These are phyloP conservation scores for Drosophila pachea DNA, from an alignment of 1,140 invertebrate species.

Conservation along the genomic window DNA sequence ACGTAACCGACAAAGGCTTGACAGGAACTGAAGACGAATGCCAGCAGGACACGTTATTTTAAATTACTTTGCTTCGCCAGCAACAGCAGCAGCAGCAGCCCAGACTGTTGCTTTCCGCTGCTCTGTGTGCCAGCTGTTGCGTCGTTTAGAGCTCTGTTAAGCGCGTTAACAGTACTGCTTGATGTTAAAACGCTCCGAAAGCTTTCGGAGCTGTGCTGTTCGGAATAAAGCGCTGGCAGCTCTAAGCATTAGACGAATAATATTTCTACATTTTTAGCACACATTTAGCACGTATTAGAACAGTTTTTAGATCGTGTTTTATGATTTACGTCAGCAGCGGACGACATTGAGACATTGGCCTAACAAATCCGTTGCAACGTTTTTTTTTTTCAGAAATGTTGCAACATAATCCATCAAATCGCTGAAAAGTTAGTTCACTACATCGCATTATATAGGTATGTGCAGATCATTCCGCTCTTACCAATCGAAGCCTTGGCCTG, in stretches of 20 bases:
- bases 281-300: not conserved
- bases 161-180: conserved; percentile 5
- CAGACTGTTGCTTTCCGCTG: conserved; percentile 36
- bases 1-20: conserved; percentile 68
- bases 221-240: conserved; percentile 18
- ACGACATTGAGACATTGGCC: not conserved
- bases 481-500: too few species aligned
- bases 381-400: too few species aligned
- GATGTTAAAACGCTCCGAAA: conserved; percentile 30
- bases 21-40: conserved; percentile 65
- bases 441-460: too few species aligned
- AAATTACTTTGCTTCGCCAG: conserved; percentile 29
- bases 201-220: conserved; percentile 11
- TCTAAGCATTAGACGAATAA: not conserved
- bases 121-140: conserved; percentile 24
- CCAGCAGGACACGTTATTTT: conserved; percentile 54
- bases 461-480: too few species aligned
- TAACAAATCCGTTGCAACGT: not conserved
- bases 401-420: too few species aligned
- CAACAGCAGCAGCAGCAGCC: conserved; percentile 3
- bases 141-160: conserved; percentile 1
- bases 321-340: not conserved
- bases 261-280: not conserved
- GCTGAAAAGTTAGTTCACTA: too few species aligned
- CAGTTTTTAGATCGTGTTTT: not conserved